Conservation (phyloP, 2,888 invertebrate genomes). For the Phrixothrix hirtus region DNA sequence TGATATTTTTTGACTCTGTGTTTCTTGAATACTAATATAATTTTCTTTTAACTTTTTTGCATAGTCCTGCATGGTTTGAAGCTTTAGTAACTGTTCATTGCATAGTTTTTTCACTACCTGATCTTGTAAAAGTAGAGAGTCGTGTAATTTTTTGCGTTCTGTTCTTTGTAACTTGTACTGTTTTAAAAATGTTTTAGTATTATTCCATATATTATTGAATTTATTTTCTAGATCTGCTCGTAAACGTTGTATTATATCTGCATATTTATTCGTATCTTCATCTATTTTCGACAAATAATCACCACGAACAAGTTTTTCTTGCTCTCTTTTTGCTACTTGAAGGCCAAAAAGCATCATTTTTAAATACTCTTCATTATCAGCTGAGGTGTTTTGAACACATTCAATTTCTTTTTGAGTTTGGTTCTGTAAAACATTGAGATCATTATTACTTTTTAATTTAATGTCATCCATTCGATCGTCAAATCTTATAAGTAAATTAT, state of each 20-base stretch:
- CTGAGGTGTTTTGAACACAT: conserved; percentile 53
- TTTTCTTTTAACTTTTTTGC: conserved; percentile 43
- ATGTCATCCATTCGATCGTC: conserved; percentile 47
- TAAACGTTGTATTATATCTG: conserved; percentile 41
- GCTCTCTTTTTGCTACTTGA: conserved; percentile 53
- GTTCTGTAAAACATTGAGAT: conserved; percentile 48
- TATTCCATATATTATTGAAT: conserved; percentile 41
- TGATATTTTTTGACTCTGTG: conserved; percentile 29
- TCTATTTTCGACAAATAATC: conserved; percentile 49
- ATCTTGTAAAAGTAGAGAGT: conserved; percentile 42
- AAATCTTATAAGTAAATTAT: conserved; percentile 49
- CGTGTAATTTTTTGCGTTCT: conserved; percentile 40
- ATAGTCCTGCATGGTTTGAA: conserved; percentile 35
- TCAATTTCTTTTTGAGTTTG: conserved; percentile 58
- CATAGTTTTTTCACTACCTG: conserved; percentile 38
- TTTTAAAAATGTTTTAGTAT: conserved; percentile 40
- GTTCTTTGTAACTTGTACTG: conserved; percentile 21
- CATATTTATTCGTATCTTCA: conserved; percentile 44
- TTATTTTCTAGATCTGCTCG: conserved; percentile 40
- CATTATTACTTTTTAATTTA: conserved; percentile 44
- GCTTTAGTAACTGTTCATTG: conserved; percentile 37
- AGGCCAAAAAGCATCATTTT: conserved; percentile 58
- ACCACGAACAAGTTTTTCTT: conserved; percentile 45
- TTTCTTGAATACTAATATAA: conserved; percentile 29
- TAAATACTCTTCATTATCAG: conserved; percentile 58